Evolutionary conservation across 2,113 vertebrate genomes (phyloP).

Genomic region (Aleadryas rufinucha): DNA sequence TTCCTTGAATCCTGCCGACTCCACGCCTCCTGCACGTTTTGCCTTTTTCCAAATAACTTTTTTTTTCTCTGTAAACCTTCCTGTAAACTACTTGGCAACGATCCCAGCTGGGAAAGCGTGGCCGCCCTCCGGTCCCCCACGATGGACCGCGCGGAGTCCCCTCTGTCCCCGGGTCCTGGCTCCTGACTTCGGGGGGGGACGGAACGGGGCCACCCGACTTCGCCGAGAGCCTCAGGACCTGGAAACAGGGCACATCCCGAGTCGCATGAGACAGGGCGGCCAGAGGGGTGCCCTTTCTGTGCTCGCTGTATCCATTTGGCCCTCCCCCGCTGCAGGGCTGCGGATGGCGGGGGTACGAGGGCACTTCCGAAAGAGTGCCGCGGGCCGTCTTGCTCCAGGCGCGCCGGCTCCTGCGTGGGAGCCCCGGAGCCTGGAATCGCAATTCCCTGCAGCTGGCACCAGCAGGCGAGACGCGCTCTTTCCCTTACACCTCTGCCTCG

Average conservation of each 20-base stretch:
- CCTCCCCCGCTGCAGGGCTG: not conserved
- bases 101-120: not conserved
- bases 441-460: not conserved
- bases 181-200: not conserved
- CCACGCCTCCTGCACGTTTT: not conserved
- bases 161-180: not conserved
- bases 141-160: rapidly evolving
- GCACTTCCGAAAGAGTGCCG: rapidly evolving
- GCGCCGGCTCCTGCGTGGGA: rapidly evolving
- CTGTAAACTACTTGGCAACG: not conserved
- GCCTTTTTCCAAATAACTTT: not conserved
- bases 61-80: not conserved
- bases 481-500: rapidly evolving
- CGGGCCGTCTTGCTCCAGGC: rapidly evolving
- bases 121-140: rapidly evolving
- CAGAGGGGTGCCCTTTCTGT: not conserved
- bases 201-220: rapidly evolving
- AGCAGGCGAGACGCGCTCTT: too few relatives aligned
- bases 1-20: not conserved
- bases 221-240: not conserved
- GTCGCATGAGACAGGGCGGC: too few relatives aligned
- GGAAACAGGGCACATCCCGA: not conserved
- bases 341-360: rapidly evolving
- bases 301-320: rapidly evolving
- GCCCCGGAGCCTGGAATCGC: not conserved